These are phyloP conservation scores for Pteria penguin DNA, from an alignment of 2,888 invertebrate genomes.

Conservation along the genomic window DNA sequence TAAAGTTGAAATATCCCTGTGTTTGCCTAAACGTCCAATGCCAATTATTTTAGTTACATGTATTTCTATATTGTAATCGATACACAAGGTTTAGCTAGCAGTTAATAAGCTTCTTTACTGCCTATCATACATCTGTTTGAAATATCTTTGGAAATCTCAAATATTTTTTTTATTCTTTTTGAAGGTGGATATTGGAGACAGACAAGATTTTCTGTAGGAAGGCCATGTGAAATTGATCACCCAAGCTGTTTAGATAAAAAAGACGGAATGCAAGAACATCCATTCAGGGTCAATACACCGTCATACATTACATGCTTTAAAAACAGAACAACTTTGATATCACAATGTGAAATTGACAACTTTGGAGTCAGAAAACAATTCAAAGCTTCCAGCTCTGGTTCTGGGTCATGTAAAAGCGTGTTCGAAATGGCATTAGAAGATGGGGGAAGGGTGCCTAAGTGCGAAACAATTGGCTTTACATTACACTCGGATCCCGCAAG, in stretches of 20 bases:
- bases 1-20: too few relatives aligned
- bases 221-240: slow-evolving; percentile 6
- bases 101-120: too few relatives aligned
- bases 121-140: too few relatives aligned
- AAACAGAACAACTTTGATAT: not conserved
- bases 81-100: too few relatives aligned
- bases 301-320: slow-evolving; percentile 12
- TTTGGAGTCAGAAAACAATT: slow-evolving; percentile 1
- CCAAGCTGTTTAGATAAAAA: slow-evolving; percentile 14
- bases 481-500: not conserved
- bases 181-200: slow-evolving; percentile 18
- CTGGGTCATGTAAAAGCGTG: slow-evolving; percentile 1
- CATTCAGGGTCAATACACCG: slow-evolving; percentile 8
- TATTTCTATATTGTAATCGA: too few relatives aligned
- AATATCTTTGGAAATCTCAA: too few relatives aligned
- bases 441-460: slow-evolving; percentile 6
- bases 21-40: too few relatives aligned
- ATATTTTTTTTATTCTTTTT: not conserved
- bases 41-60: too few relatives aligned
- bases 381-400: not conserved
- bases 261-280: slow-evolving; percentile 10
- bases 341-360: slow-evolving; percentile 2
- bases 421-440: not conserved
- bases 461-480: not conserved
- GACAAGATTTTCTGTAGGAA: not conserved